phyloP scores from a whole-genome alignment of 2,888 invertebrate genomes.

The Athrips mouffetella region DNA sequence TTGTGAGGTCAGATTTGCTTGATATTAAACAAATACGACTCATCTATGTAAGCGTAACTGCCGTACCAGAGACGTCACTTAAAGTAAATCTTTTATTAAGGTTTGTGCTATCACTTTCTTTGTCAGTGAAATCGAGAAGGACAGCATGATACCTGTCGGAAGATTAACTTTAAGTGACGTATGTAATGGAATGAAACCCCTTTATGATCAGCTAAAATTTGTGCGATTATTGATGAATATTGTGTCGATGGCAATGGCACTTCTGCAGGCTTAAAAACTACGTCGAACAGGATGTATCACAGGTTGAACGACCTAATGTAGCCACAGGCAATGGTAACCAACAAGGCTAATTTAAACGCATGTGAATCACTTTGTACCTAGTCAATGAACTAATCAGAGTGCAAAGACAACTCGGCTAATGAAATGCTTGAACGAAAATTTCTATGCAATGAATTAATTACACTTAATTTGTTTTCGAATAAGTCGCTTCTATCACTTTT shows the following conservation, averaged over 20 bases:
- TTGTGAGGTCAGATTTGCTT: too few relatives aligned
- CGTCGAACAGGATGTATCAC: slow-evolving; percentile 47
- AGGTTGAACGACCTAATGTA: slow-evolving; percentile 61
- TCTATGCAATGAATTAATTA: neutral
- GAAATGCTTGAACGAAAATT: slow-evolving; percentile 8
- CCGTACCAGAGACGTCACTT: too few relatives aligned
- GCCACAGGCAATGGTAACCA: slow-evolving; percentile 43
- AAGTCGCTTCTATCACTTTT: too few relatives aligned
- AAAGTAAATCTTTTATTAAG: too few relatives aligned
- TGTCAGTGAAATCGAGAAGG: too few relatives aligned
- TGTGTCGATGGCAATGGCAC: neutral
- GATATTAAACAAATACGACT: too few relatives aligned
- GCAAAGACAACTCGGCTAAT: slow-evolving; percentile 16
- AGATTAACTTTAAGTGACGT: too few relatives aligned
- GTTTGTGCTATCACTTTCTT: too few relatives aligned
- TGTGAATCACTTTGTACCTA: slow-evolving; percentile 42
- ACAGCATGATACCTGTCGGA: too few relatives aligned
- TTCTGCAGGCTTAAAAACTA: neutral
- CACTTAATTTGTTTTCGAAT: neutral
- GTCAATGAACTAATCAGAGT: slow-evolving; percentile 35
- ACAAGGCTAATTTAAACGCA: slow-evolving; percentile 43
- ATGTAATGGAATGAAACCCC: too few relatives aligned
- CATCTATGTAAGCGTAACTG: too few relatives aligned
- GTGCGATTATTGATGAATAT: slow-evolving; percentile 1
- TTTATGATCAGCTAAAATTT: neutral